A percentile compares a stretch with the other conserved stretches of the same genome.
These are phyloP conservation scores for Anguilla japonica DNA, from an alignment of 2,113 vertebrate species.

Conservation along the genomic window DNA sequence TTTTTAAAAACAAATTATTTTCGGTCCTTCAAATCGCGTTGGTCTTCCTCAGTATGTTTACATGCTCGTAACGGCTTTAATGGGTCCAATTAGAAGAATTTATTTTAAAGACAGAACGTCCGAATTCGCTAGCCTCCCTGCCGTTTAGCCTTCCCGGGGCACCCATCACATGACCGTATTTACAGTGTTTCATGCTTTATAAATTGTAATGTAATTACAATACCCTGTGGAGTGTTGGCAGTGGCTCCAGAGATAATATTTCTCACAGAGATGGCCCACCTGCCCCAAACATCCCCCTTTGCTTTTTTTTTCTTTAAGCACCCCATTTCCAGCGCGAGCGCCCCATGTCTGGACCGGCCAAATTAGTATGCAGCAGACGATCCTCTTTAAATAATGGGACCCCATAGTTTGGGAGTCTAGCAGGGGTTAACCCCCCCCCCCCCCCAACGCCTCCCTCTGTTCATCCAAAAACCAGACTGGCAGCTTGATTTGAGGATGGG, in stretches of 20 bases:
- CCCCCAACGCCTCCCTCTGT: background rate
- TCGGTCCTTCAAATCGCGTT: too few relatives aligned
- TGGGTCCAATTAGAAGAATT: too few relatives aligned
- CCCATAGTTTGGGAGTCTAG: background rate
- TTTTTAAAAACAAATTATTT: too few relatives aligned
- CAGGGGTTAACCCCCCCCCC: slow-evolving; percentile 1
- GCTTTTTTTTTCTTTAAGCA: background rate
- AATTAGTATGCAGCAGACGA: slow-evolving; percentile 26
- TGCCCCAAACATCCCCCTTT: background rate
- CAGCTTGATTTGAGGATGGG: background rate
- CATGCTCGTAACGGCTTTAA: too few relatives aligned
- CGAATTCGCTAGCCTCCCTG: too few relatives aligned
- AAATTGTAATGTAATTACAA: too few relatives aligned
- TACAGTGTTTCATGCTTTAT: background rate
- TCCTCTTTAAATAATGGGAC: background rate
- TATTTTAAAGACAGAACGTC: too few relatives aligned
- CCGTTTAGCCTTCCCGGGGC: too few relatives aligned
- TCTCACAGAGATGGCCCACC: background rate
- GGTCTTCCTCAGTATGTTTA: too few relatives aligned
- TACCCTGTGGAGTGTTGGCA: too few relatives aligned
- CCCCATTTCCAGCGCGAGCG: background rate
- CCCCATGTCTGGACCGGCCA: slow-evolving; percentile 11
- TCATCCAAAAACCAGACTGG: background rate
- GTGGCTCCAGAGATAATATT: too few relatives aligned
- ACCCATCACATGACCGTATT: too few relatives aligned